These are phyloP conservation scores for Phaedon cochleariae DNA, from an alignment of 2,888 invertebrate genomes.

Conservation along the genomic window DNA sequence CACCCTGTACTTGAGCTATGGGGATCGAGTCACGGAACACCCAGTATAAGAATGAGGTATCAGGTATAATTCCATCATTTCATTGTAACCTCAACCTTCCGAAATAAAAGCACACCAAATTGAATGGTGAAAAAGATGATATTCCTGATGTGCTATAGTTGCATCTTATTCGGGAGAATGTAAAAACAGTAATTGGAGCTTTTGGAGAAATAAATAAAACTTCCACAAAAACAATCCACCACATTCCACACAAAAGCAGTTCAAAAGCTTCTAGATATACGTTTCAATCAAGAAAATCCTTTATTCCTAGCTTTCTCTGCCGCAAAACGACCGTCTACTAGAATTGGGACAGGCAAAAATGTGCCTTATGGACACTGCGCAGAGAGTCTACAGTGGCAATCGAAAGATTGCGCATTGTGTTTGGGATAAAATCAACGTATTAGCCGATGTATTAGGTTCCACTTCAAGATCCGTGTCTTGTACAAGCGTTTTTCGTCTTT, in stretches of 20 bases:
- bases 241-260: neutral
- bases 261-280: neutral
- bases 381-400: neutral
- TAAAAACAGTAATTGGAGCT: conserved; percentile 45
- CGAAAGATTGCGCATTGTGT: too few species aligned
- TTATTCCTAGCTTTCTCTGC: neutral
- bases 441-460: neutral
- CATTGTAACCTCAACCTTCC: too few species aligned
- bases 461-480: conserved; percentile 17
- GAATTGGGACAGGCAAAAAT: neutral
- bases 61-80: too few species aligned
- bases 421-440: neutral
- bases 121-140: too few species aligned
- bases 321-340: neutral
- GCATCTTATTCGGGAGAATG: too few species aligned
- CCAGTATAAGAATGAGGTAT: too few species aligned
- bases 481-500: conserved; percentile 28
- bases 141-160: too few species aligned
- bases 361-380: neutral
- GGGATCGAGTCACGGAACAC: too few species aligned
- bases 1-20: too few species aligned
- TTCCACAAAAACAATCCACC: conserved; percentile 39
- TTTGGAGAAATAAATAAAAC: conserved; percentile 40
- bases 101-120: too few species aligned
- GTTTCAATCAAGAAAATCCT: neutral